Percentiles rank a stretch among this genome's conserved stretches.
Conservation (phyloP, 1,140 invertebrate species). For the Latrodectus geometricus region DNA sequence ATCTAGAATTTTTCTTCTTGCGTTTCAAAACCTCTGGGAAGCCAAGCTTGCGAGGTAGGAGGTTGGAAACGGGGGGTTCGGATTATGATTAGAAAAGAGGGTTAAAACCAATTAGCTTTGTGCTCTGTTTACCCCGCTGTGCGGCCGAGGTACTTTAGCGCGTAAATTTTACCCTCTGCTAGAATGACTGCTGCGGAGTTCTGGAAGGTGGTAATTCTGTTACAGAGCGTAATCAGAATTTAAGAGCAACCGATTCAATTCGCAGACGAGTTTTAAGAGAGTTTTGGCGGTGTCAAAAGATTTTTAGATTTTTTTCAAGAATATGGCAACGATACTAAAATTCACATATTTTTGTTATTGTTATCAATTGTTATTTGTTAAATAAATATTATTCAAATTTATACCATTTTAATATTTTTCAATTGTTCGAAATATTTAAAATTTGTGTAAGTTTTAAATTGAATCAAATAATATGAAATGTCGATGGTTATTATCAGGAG, state of each 20-base stretch:
- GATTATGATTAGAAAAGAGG: conserved; percentile 11
- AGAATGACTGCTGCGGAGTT: not conserved
- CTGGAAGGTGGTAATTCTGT: conserved; percentile 3
- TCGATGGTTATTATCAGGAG: too few relatives aligned
- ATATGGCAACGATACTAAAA: too few relatives aligned
- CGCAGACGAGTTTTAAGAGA: not conserved
- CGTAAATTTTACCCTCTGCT: conserved; percentile 4
- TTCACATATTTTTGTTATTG: too few relatives aligned
- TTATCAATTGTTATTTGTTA: too few relatives aligned
- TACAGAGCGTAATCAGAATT: conserved; percentile 18
- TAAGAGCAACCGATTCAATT: conserved; percentile 26
- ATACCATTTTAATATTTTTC: too few relatives aligned
- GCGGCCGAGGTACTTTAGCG: not conserved
- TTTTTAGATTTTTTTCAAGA: too few relatives aligned
- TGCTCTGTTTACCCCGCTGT: conserved; percentile 14
- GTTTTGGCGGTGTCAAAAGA: not conserved
- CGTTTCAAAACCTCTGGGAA: conserved; percentile 9
- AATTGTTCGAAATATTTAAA: too few relatives aligned
- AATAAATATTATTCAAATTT: too few relatives aligned
- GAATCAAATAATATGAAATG: conserved; percentile 1
- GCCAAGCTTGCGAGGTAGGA: not conserved
- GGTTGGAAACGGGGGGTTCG: not conserved
- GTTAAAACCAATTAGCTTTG: conserved; percentile 16
- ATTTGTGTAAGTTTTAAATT: too few relatives aligned
- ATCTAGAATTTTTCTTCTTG: not conserved